Percentiles rank a stretch among this genome's conserved stretches.
phyloP scores from a whole-genome alignment of 2,113 vertebrate genomes.

The Protobothrops flavoviridis region DNA sequence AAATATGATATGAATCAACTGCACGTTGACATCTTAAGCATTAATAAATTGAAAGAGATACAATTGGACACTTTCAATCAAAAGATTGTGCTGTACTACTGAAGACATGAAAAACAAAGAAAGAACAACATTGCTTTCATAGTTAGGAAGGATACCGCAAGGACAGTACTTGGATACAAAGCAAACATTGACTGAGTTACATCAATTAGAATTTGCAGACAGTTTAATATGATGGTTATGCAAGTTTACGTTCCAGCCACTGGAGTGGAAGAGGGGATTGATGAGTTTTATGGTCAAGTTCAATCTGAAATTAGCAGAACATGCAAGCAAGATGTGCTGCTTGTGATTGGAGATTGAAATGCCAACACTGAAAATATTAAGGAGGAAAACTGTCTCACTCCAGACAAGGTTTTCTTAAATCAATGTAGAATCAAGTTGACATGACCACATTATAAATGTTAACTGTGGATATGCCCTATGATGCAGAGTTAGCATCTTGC shows the following conservation, averaged over 20 bases:
- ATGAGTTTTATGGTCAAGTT: background rate
- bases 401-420: background rate
- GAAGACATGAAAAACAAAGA: background rate
- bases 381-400: background rate
- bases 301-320: background rate
- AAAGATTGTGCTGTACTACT: background rate
- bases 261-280: background rate
- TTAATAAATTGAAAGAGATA: background rate
- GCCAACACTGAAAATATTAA: background rate
- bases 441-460: background rate
- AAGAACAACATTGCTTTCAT: background rate
- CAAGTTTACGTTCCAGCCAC: background rate
- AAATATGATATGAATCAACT: background rate
- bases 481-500: constrained; percentile 59
- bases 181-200: background rate
- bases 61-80: background rate
- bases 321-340: background rate
- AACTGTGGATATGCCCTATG: background rate
- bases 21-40: background rate
- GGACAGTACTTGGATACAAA: background rate
- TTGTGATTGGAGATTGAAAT: background rate
- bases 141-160: background rate
- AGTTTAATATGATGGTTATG: background rate
- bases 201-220: background rate
- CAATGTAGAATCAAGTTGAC: background rate